Conservation (phyloP, 2,797 vertebrate genomes). For the Scolopax rusticola region DNA sequence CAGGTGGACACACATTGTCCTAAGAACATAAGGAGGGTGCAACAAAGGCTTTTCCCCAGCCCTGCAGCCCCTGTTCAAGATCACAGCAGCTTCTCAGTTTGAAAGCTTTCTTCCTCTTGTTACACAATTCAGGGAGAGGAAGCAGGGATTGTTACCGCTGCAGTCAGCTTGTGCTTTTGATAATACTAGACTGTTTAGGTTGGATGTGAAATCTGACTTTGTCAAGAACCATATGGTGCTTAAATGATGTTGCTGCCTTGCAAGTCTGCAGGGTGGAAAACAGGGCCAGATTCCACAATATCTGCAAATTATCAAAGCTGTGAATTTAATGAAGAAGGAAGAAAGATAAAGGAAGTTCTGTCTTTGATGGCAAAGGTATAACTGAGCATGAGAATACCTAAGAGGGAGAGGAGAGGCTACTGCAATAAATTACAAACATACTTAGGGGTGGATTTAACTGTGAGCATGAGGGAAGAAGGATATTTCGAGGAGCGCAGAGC, state of each 20-base stretch:
- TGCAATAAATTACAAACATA: constrained; percentile 45
- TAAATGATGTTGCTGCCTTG: constrained; percentile 55
- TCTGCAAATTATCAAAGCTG: constrained; percentile 64
- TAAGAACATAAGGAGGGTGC: constrained; percentile 46
- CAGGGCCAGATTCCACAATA: constrained; percentile 50
- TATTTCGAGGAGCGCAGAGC: background rate
- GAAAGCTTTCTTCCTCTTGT: constrained; percentile 42
- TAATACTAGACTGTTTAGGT: constrained; percentile 73
- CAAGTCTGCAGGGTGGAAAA: constrained; percentile 37
- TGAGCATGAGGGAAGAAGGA: constrained; percentile 8
- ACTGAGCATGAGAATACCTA: background rate
- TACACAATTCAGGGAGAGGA: constrained; percentile 51
- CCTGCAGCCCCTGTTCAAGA: constrained; percentile 50
- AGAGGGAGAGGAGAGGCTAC: constrained; percentile 17
- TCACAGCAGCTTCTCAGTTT: constrained; percentile 46
- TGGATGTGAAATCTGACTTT: constrained; percentile 72
- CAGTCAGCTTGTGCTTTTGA: constrained; percentile 53
- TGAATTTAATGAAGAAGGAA: constrained; percentile 61
- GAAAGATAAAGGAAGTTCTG: constrained; percentile 51
- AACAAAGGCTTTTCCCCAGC: constrained; percentile 57
- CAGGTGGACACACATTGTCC: constrained; percentile 62
- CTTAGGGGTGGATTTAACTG: constrained; percentile 19
- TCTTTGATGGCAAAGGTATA: constrained; percentile 44
- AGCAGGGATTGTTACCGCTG: constrained; percentile 63
- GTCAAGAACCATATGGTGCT: constrained; percentile 74